phyloP scores from a whole-genome alignment of 2,797 vertebrate species.

The Artibeus jamaicensis region DNA sequence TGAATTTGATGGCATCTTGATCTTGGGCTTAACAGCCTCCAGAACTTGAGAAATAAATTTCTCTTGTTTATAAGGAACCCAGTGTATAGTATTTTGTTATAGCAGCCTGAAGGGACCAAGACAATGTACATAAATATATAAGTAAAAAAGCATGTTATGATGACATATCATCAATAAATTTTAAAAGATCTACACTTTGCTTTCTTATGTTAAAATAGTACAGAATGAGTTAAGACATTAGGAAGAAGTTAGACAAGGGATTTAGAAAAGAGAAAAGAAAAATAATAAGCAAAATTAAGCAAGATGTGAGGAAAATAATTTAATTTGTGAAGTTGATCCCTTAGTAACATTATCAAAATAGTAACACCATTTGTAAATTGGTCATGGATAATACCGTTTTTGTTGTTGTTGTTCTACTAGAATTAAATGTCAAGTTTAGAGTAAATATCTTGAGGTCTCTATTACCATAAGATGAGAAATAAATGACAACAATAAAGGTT shows the following conservation, averaged over 20 bases:
- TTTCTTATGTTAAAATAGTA: not conserved
- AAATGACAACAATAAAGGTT: not conserved
- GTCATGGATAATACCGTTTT: not conserved
- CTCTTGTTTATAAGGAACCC: not conserved
- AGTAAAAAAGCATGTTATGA: not conserved
- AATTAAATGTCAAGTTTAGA: not conserved
- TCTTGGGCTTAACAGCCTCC: not conserved
- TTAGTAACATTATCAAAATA: not conserved
- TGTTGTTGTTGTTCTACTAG: not conserved
- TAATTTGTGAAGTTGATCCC: slow-evolving; percentile 6
- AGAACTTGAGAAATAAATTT: not conserved
- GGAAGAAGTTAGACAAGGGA: not conserved
- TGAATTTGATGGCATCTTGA: not conserved
- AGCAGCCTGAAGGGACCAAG: not conserved
- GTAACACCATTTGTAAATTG: not conserved
- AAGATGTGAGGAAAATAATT: not conserved
- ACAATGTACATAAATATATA: not conserved
- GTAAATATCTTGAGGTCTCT: not conserved
- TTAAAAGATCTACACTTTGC: not conserved
- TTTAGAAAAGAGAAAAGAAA: not conserved
- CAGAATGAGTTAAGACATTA: not conserved
- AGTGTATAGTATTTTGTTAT: not conserved
- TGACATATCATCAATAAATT: not conserved
- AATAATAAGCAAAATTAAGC: not conserved
- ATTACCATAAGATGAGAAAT: not conserved